Conservation (phyloP, 2,113 vertebrate species). For the Coptodon bakossiorum region DNA sequence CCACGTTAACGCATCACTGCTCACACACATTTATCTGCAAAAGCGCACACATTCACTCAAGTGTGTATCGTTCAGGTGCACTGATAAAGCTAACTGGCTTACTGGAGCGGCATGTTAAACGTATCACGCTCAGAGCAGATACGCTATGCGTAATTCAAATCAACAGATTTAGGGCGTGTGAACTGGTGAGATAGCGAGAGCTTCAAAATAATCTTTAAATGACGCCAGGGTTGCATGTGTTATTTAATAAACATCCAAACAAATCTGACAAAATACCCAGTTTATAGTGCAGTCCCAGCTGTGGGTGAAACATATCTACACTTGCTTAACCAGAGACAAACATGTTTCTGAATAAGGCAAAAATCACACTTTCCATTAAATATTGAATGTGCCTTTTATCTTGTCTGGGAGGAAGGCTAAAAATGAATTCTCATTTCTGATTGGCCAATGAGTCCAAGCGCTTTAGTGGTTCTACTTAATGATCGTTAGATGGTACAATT, state of each 20-base stretch:
- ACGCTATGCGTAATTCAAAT: conserved; percentile 35
- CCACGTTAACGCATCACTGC: conserved; percentile 50
- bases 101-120: conserved; percentile 10
- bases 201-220: not conserved
- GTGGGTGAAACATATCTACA: not conserved
- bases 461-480: not conserved
- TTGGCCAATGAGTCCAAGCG: not conserved
- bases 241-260: not conserved
- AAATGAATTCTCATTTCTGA: not conserved
- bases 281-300: not conserved
- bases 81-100: conserved; percentile 27
- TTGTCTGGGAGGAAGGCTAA: not conserved
- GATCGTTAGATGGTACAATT: not conserved
- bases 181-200: not conserved
- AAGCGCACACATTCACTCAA: conserved; percentile 11
- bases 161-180: conserved; percentile 2
- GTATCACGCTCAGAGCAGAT: conserved; percentile 20
- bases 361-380: conserved; percentile 9
- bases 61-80: conserved; percentile 42
- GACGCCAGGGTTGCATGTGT: not conserved
- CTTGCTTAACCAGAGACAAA: not conserved
- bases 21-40: conserved; percentile 42
- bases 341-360: not conserved
- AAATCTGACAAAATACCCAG: not conserved
- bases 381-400: conserved; percentile 2